Evolutionary conservation across 2,797 vertebrate species (phyloP), one percentile per base, ranked within the genome.

Genomic region (Esox lucius): DNA sequence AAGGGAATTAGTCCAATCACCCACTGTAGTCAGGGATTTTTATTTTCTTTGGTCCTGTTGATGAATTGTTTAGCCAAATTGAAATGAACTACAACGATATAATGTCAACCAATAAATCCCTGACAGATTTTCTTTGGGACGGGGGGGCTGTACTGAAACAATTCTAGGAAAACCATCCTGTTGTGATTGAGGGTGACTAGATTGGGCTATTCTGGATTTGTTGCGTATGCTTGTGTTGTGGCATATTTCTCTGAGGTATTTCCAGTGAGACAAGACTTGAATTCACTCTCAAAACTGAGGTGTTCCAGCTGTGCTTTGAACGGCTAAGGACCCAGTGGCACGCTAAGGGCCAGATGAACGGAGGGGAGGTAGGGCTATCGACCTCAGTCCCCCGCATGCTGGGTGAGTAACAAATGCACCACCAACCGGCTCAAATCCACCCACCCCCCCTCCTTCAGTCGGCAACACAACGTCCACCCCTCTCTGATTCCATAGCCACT

Each of bases 381-480:
- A 51, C 73, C 53, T 64, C 42, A 64, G 62, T 62, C 70, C 67
- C 73, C 33, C 56, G 79, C 77, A 83, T 83, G 78, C 79, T 87
- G 84, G 87, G 87, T 86, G 86, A 87, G 87, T 88, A 88, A 85
- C 78, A 75, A 80, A 80, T 76, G 83, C 78, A 76, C 75, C 77
- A 74, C 53, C 74, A 74, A 80, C 77, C 84, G 79, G 80, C 76
- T 81, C 83, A 81, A 71, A 78, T 77, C 79, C 75, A 69, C 79
- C 71, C 22, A 76, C 69, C 71, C 5, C 22, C 62, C 62, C 24
- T 13, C 62, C 26, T 31, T 8, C 15, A 64, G 22, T 64, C 4
- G 5, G 24, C 61, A 31, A 64, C 26, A 31, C 61, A 64, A 26
- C 26, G 15, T 13, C 15, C 24, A 28, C 7, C 17, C 17, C 59